Conservation (phyloP, 2,113 vertebrate genomes). For the Calcarius ornatus region DNA sequence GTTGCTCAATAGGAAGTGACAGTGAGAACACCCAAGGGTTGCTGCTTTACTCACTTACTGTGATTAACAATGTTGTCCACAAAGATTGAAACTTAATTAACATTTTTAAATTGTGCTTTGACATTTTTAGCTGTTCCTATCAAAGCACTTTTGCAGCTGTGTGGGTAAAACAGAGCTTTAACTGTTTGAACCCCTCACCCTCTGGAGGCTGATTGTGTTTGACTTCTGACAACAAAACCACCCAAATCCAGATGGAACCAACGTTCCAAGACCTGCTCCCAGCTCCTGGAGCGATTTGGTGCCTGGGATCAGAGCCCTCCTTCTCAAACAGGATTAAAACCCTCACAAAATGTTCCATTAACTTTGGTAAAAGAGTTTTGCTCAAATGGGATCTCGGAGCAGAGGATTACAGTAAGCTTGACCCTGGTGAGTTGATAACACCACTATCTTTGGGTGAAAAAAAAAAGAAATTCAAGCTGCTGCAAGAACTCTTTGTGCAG, state of each 20-base stretch:
- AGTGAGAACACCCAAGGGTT: constrained; percentile 6
- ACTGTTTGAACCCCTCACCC: neutral
- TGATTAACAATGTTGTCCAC: constrained; percentile 42
- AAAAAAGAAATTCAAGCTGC: neutral
- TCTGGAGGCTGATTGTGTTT: neutral
- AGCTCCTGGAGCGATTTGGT: neutral
- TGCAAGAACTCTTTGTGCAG: neutral
- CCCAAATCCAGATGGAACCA: neutral
- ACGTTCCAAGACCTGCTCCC: neutral
- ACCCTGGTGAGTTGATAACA: neutral
- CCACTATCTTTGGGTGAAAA: neutral
- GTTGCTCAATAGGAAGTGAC: constrained; percentile 13
- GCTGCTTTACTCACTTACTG: neutral
- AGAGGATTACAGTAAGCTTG: neutral
- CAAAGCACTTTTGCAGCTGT: neutral
- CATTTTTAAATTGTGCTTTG: constrained; percentile 55
- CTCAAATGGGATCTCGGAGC: neutral
- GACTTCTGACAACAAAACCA: neutral
- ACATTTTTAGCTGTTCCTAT: constrained; percentile 15
- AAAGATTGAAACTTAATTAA: constrained; percentile 52
- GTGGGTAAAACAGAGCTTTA: neutral
- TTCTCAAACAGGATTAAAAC: neutral
- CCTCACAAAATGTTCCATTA: neutral
- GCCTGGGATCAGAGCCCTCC: neutral
- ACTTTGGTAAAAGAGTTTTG: neutral